Percentiles rank a stretch among this genome's conserved stretches.
phyloP scores from a whole-genome alignment of 2,888 invertebrate genomes.

The Dryomyza anilis region DNA sequence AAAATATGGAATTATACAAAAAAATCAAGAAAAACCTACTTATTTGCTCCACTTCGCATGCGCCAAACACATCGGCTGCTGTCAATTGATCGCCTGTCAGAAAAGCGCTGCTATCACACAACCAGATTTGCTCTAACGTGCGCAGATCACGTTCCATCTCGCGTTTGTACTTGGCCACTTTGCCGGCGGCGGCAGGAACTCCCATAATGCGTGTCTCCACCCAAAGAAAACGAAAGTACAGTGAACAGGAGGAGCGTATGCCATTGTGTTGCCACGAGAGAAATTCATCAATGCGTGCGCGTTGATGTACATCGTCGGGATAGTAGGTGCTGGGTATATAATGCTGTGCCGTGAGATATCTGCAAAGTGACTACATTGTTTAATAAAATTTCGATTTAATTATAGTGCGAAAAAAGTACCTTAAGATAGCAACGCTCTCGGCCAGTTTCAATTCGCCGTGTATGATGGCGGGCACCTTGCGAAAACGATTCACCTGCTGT shows the following conservation, averaged over 20 bases:
- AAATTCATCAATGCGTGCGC: conserved; percentile 70
- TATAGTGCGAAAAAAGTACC: conserved; percentile 2
- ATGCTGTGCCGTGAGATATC: conserved; percentile 59
- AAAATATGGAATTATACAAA: too few species aligned
- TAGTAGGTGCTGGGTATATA: conserved; percentile 66
- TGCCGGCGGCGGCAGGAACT: conserved; percentile 50
- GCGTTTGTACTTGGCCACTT: conserved; percentile 48
- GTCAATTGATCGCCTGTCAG: conserved; percentile 67
- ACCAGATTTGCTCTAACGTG: conserved; percentile 64
- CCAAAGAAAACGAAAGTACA: conserved; percentile 64
- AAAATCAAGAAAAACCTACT: too few species aligned
- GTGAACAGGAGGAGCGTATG: conserved; percentile 64
- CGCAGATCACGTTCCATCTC: conserved; percentile 65
- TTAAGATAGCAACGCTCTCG: conserved; percentile 68
- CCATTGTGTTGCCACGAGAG: conserved; percentile 73
- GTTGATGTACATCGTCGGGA: conserved; percentile 61
- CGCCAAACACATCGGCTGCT: conserved; percentile 73
- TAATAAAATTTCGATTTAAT: neutral
- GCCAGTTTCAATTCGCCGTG: conserved; percentile 66
- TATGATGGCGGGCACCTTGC: conserved; percentile 68
- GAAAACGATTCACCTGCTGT: conserved; percentile 63
- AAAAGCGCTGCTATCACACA: conserved; percentile 59
- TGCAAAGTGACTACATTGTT: too few species aligned
- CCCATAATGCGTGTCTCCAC: conserved; percentile 35
- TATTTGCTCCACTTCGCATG: conserved; percentile 76